Conservation (phyloP, 1,140 invertebrate genomes). For the Neuroterus valhalla region DNA sequence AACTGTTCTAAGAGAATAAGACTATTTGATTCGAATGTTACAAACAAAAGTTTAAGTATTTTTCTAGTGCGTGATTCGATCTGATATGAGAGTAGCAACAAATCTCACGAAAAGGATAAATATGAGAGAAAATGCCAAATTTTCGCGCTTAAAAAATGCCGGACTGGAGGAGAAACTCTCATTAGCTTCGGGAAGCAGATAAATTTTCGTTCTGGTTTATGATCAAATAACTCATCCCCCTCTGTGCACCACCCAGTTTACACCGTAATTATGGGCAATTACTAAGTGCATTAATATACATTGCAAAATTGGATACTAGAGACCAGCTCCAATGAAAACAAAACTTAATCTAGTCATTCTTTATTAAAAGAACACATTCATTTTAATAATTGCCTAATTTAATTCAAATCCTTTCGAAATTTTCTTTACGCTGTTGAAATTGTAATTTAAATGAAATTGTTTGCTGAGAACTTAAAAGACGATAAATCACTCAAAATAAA, state of each 20-base stretch:
- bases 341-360: too few relatives aligned
- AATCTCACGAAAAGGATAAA: not conserved
- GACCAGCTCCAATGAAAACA: too few relatives aligned
- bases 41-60: too few relatives aligned
- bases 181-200: slow-evolving; percentile 11
- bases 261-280: slow-evolving; percentile 25
- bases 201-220: slow-evolving; percentile 23
- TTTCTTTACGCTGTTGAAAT: not conserved
- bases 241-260: slow-evolving; percentile 19
- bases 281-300: slow-evolving; percentile 19
- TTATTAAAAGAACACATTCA: too few relatives aligned
- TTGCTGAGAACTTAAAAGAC: slow-evolving; percentile 17
- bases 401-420: slow-evolving; percentile 1
- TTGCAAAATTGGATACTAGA: not conserved
- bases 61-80: too few relatives aligned
- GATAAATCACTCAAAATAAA: slow-evolving; percentile 3
- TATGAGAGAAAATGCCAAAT: not conserved
- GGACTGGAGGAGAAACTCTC: slow-evolving; percentile 20
- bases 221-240: slow-evolving; percentile 22
- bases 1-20: too few relatives aligned
- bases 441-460: slow-evolving; percentile 19
- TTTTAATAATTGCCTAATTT: not conserved
- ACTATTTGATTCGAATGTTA: too few relatives aligned
- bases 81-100: too few relatives aligned
- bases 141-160: not conserved